phyloP scores from a whole-genome alignment of 2,888 invertebrate species.

The Platycheirus rosarum region DNA sequence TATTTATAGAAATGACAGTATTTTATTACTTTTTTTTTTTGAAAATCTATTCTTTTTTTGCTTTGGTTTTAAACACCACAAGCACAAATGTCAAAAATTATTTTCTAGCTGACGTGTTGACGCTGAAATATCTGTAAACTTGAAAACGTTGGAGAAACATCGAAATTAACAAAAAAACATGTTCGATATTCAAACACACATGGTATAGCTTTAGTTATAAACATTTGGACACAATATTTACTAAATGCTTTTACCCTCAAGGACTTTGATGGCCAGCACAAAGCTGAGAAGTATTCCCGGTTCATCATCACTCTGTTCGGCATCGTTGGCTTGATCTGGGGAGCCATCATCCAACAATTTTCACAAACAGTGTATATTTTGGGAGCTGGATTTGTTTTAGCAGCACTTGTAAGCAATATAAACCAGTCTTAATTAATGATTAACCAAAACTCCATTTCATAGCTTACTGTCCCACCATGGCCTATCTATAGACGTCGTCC shows the following conservation, averaged over 20 bases:
- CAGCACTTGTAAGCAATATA: slow-evolving; percentile 87
- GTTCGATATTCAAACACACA: slow-evolving; percentile 82
- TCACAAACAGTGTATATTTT: slow-evolving; percentile 97
- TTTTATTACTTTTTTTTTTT: slow-evolving; percentile 4
- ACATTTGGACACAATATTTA: neutral
- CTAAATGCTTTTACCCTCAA: slow-evolving; percentile 77
- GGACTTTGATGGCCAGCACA: slow-evolving; percentile 96
- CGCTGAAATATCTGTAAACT: slow-evolving; percentile 38
- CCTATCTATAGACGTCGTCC: slow-evolving; percentile 95
- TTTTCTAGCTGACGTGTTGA: slow-evolving; percentile 68
- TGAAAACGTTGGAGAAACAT: slow-evolving; percentile 54
- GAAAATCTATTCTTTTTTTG: slow-evolving; percentile 25
- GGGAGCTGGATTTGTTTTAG: slow-evolving; percentile 94
- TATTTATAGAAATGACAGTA: no score
- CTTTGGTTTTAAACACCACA: slow-evolving; percentile 13
- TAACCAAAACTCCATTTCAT: slow-evolving; percentile 72
- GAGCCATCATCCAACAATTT: slow-evolving; percentile 96
- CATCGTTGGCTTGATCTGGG: slow-evolving; percentile 95
- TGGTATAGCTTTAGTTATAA: slow-evolving; percentile 78
- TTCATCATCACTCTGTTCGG: slow-evolving; percentile 95
- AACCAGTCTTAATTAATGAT: neutral
- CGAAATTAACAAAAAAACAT: slow-evolving; percentile 75
- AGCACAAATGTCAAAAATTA: slow-evolving; percentile 13
- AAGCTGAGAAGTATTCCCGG: slow-evolving; percentile 94
- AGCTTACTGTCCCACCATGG: slow-evolving; percentile 97